Evolutionary conservation across 2,113 vertebrate genomes (phyloP).

Genomic region (Centropus bengalensis): DNA sequence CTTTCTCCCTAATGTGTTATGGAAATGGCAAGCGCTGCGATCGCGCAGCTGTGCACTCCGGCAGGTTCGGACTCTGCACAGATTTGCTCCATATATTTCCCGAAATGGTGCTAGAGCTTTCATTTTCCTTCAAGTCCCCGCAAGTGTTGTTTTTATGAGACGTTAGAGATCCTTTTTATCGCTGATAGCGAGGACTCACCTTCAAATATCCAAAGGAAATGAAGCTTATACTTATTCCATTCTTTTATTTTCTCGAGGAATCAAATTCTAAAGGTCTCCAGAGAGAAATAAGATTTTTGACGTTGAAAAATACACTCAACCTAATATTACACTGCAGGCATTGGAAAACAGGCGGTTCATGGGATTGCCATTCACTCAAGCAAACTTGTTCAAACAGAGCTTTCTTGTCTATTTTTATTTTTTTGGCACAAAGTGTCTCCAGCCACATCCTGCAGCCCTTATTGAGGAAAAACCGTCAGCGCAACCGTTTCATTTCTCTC

Average conservation of each 20-base stretch:
- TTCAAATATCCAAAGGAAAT: conserved; percentile 54
- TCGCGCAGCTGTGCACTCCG: neutral
- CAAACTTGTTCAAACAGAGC: conserved; percentile 33
- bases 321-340: conserved; percentile 31
- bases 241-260: neutral
- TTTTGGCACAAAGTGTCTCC: conserved; percentile 10
- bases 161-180: conserved; percentile 37
- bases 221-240: conserved; percentile 1
- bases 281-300: conserved; percentile 51
- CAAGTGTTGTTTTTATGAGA: conserved; percentile 30
- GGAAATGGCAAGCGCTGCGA: neutral
- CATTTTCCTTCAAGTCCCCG: neutral
- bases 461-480: neutral
- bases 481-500: neutral
- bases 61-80: neutral
- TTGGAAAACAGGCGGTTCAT: conserved; percentile 22
- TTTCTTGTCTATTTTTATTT: conserved; percentile 41
- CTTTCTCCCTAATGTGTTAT: neutral
- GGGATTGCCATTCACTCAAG: conserved; percentile 23
- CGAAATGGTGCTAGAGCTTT: neutral
- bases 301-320: conserved; percentile 48
- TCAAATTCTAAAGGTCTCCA: conserved; percentile 43
- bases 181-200: conserved; percentile 13
- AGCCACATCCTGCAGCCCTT: conserved; percentile 13
- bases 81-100: neutral